These are phyloP conservation scores for Tricholauxania praeusta DNA, from an alignment of 2,888 invertebrate genomes.

Conservation along the genomic window DNA sequence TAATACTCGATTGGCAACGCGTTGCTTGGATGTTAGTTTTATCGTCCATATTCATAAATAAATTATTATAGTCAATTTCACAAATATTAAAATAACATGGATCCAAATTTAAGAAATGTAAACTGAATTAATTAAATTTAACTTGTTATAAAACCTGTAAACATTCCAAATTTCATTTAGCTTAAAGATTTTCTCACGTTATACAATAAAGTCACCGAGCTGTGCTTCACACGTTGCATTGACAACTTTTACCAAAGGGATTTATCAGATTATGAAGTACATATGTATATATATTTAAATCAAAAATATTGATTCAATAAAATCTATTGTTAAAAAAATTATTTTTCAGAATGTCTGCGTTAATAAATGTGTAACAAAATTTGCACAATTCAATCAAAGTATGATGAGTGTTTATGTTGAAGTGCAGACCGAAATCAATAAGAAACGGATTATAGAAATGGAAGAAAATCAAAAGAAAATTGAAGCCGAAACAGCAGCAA, in stretches of 20 bases:
- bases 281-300: slow-evolving; percentile 20
- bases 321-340: background rate
- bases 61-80: background rate
- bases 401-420: slow-evolving; percentile 67
- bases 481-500: slow-evolving; percentile 42
- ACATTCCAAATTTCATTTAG: slow-evolving; percentile 48
- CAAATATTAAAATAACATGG: slow-evolving; percentile 46
- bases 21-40: no score
- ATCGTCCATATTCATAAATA: no score
- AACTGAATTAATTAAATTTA: slow-evolving; percentile 13
- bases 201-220: slow-evolving; percentile 67
- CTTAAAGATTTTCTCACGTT: slow-evolving; percentile 66
- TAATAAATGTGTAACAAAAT: slow-evolving; percentile 65
- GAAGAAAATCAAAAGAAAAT: slow-evolving; percentile 56
- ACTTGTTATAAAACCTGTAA: background rate
- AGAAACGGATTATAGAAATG: slow-evolving; percentile 60
- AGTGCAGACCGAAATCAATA: slow-evolving; percentile 64
- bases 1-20: no score
- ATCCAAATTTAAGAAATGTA: slow-evolving; percentile 57
- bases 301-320: background rate
- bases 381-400: slow-evolving; percentile 65
- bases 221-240: slow-evolving; percentile 65
- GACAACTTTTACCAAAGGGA: slow-evolving; percentile 63
- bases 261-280: slow-evolving; percentile 60
- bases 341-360: slow-evolving; percentile 59